phyloP scores from a whole-genome alignment of 1,140 invertebrate species.

The Drosophila sechellia region DNA sequence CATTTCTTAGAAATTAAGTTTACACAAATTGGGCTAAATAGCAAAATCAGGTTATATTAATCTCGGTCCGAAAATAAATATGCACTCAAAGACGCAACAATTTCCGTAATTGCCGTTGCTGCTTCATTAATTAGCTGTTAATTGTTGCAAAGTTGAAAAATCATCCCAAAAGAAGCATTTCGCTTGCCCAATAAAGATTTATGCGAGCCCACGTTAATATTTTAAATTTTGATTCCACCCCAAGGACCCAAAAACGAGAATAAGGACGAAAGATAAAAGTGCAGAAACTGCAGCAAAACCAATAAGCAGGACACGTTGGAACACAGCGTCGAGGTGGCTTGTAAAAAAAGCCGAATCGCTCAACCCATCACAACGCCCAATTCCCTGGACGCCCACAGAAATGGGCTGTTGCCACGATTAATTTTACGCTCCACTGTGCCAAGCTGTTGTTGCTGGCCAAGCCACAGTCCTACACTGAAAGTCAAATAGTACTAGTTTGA shows the following conservation, averaged over 20 bases:
- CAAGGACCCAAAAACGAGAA: constrained; percentile 43
- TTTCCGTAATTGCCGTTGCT: constrained; percentile 4
- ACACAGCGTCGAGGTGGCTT: constrained; percentile 7
- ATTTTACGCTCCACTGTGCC: constrained; percentile 79
- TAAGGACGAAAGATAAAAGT: constrained; percentile 35
- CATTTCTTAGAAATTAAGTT: not conserved
- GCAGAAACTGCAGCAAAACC: constrained; percentile 38
- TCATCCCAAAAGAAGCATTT: constrained; percentile 13
- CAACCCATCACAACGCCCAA: not conserved
- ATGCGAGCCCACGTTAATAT: constrained; percentile 63
- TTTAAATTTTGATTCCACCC: constrained; percentile 69
- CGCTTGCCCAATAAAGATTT: constrained; percentile 41
- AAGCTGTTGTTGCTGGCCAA: constrained; percentile 48
- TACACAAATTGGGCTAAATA: not conserved
- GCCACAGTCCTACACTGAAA: constrained; percentile 33
- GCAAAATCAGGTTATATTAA: not conserved
- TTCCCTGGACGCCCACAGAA: constrained; percentile 8
- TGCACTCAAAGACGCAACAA: not conserved
- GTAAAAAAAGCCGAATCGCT: constrained; percentile 40
- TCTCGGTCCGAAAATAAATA: not conserved
- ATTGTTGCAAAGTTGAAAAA: constrained; percentile 5
- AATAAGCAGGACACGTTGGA: constrained; percentile 31
- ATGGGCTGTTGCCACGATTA: constrained; percentile 67
- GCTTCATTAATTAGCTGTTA: constrained; percentile 40
- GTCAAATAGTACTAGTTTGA: not conserved